Conservation (phyloP, 2,888 invertebrate genomes). For the Drosophila flavopinicola region DNA sequence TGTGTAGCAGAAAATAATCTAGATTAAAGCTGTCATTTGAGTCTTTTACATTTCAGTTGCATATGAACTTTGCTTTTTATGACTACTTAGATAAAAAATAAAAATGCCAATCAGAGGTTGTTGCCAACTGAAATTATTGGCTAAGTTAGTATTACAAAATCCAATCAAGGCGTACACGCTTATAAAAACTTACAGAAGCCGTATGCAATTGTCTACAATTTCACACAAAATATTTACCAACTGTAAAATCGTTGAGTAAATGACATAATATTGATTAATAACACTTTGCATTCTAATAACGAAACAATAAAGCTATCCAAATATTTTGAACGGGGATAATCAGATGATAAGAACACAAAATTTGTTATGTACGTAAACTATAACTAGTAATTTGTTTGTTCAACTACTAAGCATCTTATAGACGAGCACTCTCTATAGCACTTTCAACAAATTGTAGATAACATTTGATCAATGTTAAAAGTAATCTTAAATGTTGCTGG, state of each 20-base stretch:
- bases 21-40: no score
- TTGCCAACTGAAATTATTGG: slow-evolving; percentile 9
- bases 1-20: neutral
- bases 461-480: slow-evolving; percentile 5
- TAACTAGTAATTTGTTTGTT: no score
- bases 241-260: neutral
- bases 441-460: neutral
- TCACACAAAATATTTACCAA: slow-evolving; percentile 40
- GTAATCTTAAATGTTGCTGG: neutral
- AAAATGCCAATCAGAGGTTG: neutral
- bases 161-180: no score
- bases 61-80: no score
- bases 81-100: neutral
- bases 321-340: neutral
- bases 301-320: neutral
- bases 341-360: no score
- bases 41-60: no score
- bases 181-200: slow-evolving; percentile 1
- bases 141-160: no score
- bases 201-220: slow-evolving; percentile 10
- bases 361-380: no score
- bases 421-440: neutral
- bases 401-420: neutral
- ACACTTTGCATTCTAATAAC: slow-evolving; percentile 1
- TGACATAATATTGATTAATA: slow-evolving; percentile 3